Conservation (phyloP, 2,797 vertebrate genomes). For the Chromis chromis region DNA sequence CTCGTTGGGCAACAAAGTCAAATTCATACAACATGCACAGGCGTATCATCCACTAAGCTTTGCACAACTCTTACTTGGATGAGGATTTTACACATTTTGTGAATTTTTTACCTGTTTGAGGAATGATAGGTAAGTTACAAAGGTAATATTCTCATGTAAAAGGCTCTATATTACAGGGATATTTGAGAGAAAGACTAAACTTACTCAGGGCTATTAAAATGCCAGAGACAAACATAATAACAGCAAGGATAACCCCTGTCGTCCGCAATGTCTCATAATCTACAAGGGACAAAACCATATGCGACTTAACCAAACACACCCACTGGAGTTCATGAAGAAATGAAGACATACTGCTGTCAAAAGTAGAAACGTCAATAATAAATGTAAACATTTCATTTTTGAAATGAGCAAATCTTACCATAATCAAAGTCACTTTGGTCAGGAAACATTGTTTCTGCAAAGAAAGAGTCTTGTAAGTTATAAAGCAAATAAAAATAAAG, state of each 20-base stretch:
- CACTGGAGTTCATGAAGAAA: background rate
- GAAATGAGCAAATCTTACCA: conserved; percentile 72
- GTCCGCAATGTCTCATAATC: conserved; percentile 87
- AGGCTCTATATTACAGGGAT: conserved; percentile 19
- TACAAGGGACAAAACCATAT: conserved; percentile 57
- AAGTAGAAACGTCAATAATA: background rate
- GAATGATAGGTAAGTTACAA: conserved; percentile 75
- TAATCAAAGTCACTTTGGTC: conserved; percentile 85
- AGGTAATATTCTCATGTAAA: background rate
- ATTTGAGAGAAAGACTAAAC: conserved; percentile 55
- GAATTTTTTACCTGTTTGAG: conserved; percentile 88
- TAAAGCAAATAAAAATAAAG: background rate
- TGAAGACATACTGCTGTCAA: conserved; percentile 4
- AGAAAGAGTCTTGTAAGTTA: conserved; percentile 34
- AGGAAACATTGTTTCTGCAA: conserved; percentile 73
- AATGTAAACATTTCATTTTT: background rate
- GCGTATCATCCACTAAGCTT: conserved; percentile 66
- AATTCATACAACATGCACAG: conserved; percentile 84
- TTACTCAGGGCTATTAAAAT: conserved; percentile 89
- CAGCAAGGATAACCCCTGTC: conserved; percentile 83
- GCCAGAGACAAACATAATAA: conserved; percentile 85
- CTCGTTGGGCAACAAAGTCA: conserved; percentile 51
- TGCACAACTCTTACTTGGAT: conserved; percentile 85
- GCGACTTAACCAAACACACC: conserved; percentile 16
- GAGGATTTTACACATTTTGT: conserved; percentile 87